These are phyloP conservation scores for Drosophila watanabei DNA, from an alignment of 1,140 invertebrate species.

Conservation along the genomic window DNA sequence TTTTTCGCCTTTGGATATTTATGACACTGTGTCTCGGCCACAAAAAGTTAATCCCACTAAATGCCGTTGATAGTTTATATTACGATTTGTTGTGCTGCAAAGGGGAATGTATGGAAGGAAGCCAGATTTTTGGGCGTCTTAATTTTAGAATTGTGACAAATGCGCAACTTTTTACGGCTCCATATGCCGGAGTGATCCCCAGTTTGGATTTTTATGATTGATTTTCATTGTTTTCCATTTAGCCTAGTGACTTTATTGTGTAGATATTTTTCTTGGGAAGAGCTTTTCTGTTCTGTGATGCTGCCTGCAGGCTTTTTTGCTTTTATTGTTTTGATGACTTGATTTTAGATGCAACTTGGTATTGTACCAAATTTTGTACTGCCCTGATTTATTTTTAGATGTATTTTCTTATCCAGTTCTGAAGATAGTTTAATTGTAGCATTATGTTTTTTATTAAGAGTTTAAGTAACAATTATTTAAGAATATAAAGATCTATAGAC, in stretches of 20 bases:
- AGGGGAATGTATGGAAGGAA: conserved; percentile 2
- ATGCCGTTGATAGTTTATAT: conserved; percentile 82
- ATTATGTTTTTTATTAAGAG: too few species aligned
- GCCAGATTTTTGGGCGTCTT: conserved; percentile 29
- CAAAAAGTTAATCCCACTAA: conserved; percentile 83
- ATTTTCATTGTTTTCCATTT: conserved; percentile 45
- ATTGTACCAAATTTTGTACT: too few species aligned
- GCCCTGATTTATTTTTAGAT: too few species aligned
- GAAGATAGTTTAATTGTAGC: too few species aligned
- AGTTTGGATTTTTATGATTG: conserved; percentile 42
- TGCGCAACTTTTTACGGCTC: conserved; percentile 49
- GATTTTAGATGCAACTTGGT: background rate
- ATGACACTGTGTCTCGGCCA: conserved; percentile 61
- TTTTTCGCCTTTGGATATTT: conserved; percentile 40
- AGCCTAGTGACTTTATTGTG: conserved; percentile 7
- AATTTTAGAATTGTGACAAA: conserved; percentile 59
- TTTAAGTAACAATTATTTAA: too few species aligned
- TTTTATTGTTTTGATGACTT: background rate
- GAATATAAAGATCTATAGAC: too few species aligned
- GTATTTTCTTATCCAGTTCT: too few species aligned
- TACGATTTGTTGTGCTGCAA: conserved; percentile 50
- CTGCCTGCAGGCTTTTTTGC: background rate
- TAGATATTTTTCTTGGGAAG: conserved; percentile 11
- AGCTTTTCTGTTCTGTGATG: background rate
- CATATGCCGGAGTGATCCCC: conserved; percentile 32